Evolutionary conservation across 2,888 invertebrate species (phyloP).

Genomic region (Troilus luridus): DNA sequence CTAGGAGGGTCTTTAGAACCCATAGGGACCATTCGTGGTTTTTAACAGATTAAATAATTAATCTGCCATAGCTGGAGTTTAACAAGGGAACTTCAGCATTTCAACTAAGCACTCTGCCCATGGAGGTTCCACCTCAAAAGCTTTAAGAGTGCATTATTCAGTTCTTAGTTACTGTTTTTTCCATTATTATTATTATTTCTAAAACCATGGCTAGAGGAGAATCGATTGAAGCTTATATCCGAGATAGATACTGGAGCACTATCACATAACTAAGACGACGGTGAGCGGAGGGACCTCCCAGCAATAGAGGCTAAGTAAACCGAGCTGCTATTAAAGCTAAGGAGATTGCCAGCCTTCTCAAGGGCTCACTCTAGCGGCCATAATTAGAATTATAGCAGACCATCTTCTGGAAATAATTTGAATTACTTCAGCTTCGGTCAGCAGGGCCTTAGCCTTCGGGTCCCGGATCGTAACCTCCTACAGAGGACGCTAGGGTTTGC

Average conservation of each 20-base stretch:
- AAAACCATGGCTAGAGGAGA: background rate
- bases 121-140: no score
- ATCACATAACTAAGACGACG: conserved; percentile 5
- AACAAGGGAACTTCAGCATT: no score
- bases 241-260: background rate
- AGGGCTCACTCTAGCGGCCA: conserved; percentile 48
- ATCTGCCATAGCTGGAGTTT: no score
- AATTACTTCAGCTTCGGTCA: conserved; percentile 49
- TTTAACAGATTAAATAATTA: no score
- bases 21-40: no score
- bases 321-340: conserved; percentile 23
- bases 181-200: background rate
- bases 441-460: conserved; percentile 33
- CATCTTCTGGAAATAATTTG: conserved; percentile 53
- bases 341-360: conserved; percentile 35
- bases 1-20: no score
- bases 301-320: conserved; percentile 24
- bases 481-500: background rate
- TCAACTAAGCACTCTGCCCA: no score
- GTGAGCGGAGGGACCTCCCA: background rate
- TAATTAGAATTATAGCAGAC: conserved; percentile 52
- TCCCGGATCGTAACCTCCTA: background rate
- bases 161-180: background rate
- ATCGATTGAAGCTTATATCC: background rate
- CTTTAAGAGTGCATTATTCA: no score